Percentiles rank a stretch among this genome's conserved stretches.
phyloP scores from a whole-genome alignment of 2,797 vertebrate species.

The Notamacropus eugenii region DNA sequence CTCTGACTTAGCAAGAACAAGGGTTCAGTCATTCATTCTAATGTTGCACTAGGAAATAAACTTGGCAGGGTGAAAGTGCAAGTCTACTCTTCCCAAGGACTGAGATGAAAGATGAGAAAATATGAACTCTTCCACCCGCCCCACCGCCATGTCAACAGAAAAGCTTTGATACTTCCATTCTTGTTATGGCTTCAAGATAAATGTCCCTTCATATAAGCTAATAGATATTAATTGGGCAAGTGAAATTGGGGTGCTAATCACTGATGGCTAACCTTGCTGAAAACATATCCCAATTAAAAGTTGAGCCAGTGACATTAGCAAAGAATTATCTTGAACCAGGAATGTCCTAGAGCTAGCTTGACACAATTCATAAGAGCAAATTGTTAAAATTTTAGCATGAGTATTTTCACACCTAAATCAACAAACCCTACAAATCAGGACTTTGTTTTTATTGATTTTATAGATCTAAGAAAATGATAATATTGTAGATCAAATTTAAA shows the following conservation, averaged over 20 bases:
- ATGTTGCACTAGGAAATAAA: neutral
- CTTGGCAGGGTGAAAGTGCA: neutral
- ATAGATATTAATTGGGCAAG: neutral
- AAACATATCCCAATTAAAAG: neutral
- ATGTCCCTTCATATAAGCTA: neutral
- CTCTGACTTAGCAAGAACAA: neutral
- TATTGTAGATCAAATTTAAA: neutral
- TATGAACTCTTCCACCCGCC: neutral
- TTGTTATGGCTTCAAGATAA: neutral
- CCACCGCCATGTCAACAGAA: neutral
- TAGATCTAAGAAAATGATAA: neutral
- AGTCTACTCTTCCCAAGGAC: neutral
- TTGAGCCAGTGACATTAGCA: neutral
- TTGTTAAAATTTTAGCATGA: no score
- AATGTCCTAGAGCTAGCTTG: neutral
- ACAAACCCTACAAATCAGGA: neutral
- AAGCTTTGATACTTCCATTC: neutral
- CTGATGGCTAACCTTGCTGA: neutral
- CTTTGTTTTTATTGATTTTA: neutral
- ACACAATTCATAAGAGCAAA: neutral
- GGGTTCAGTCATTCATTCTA: neutral
- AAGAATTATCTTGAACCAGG: neutral
- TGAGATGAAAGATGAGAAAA: neutral
- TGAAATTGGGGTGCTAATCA: neutral
- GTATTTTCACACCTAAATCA: neutral